These are phyloP conservation scores for Ameiurus melas DNA, from an alignment of 2,113 vertebrate genomes.

Conservation along the genomic window DNA sequence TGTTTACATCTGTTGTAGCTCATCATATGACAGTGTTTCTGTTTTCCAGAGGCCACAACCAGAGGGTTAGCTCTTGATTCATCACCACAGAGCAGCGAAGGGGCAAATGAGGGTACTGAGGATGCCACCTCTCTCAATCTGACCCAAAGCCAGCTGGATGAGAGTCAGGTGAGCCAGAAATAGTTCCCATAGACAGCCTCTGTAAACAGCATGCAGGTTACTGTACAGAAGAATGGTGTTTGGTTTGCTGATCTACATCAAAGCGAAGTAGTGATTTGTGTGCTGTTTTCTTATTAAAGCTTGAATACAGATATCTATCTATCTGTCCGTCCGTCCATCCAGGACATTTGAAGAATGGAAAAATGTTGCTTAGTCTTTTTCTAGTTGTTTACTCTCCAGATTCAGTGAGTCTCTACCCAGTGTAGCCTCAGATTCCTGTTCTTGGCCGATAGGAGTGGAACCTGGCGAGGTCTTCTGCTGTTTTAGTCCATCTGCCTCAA, in stretches of 20 bases:
- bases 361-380: background rate
- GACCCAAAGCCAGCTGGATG: slow-evolving; percentile 39
- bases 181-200: slow-evolving; percentile 46
- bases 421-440: background rate
- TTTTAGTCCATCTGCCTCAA: background rate
- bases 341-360: background rate
- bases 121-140: slow-evolving; percentile 33
- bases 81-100: slow-evolving; percentile 68
- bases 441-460: background rate
- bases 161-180: slow-evolving; percentile 64
- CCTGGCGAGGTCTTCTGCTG: background rate
- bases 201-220: slow-evolving; percentile 5
- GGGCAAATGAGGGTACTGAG: slow-evolving; percentile 73
- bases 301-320: background rate
- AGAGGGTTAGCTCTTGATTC: slow-evolving; percentile 46
- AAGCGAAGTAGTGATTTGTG: background rate
- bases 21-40: background rate
- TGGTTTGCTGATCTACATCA: slow-evolving; percentile 36
- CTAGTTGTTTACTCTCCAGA: background rate
- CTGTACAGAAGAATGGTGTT: slow-evolving; percentile 54
- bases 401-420: background rate
- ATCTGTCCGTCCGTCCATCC: too few species aligned
- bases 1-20: slow-evolving; percentile 19
- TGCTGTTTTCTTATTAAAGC: background rate
- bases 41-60: slow-evolving; percentile 40